Base-by-base conservation (phyloP, 1,140 invertebrate species). In the Cydia strobilella region DNA sequence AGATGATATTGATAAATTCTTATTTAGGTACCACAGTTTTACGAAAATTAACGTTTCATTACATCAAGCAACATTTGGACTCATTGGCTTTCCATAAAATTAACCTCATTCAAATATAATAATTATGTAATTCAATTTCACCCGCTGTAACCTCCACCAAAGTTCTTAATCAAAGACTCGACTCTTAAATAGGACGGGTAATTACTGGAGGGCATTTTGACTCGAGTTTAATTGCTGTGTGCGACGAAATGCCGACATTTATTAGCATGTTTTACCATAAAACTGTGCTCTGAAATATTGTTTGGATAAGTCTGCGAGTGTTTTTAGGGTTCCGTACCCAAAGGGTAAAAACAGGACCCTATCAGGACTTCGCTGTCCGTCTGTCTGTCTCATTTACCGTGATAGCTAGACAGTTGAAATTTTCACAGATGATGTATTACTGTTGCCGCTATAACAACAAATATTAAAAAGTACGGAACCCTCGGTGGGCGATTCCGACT, bases 41-140 rank as follows among this genome's bases (percentile, higher is more conserved):
- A 51, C 10, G 45, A 15, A 15, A 15, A 51, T 51, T 1, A 51
- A n/a, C 13, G 13, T 15, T 48, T 15, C 7, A 63, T 63, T 10
- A 63, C 20, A n/a, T 13, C 23, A 63, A 1, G 0, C 15, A 51
- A 6, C n/a, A 51, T 51, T 51, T 18, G 15, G 6, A 18, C 48
- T 69, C 27, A 69, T 69, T 69, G 9, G n/a, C n/a, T 39, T 69
- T 12, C 65, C 31, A 20, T 18, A n/a, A 31, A 66, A 66, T 35
- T n/a, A 66, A 66, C 63, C 63, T 12, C 65, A 69, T 39, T 12
- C 65, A 35, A 35, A 39, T 1, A 69, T 69, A 18, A 69, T 66
- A n/a, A 66, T 66, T 35, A 66, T 66, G 63, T 31, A 66, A 66
- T 66, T 66, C 35, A 66, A 4, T 15, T 31, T 31, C 63, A 66